Conservation (phyloP, 2,113 vertebrate species). For the Hipposideros armiger region DNA sequence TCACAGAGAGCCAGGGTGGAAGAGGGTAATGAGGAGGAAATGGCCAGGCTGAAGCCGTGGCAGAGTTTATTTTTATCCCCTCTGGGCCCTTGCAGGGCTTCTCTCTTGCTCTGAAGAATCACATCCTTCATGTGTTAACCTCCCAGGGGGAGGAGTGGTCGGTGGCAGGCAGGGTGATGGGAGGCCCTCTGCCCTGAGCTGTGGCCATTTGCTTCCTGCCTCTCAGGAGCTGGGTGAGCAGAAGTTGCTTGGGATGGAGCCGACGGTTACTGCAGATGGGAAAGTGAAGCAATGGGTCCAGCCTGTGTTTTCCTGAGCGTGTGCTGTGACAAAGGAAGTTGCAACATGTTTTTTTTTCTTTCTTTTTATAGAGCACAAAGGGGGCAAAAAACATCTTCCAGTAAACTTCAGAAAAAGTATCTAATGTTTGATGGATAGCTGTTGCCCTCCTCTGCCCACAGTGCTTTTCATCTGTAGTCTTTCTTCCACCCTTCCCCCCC, state of each 20-base stretch:
- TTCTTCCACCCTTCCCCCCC: neutral
- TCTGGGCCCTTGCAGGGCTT: neutral
- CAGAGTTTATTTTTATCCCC: neutral
- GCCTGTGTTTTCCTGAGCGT: conserved; percentile 32
- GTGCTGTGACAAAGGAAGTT: conserved; percentile 68
- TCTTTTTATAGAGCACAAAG: conserved; percentile 64
- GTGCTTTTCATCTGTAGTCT: neutral
- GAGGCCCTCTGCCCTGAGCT: neutral
- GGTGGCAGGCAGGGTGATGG: rapidly evolving
- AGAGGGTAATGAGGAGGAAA: too few species aligned
- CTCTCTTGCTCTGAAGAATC: neutral
- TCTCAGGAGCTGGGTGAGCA: neutral
- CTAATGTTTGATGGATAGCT: neutral
- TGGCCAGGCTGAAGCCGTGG: neutral
- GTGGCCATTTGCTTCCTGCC: neutral
- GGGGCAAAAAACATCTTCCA: conserved; percentile 29
- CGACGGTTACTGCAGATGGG: neutral
- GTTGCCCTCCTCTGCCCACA: too few species aligned
- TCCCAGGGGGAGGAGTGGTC: neutral
- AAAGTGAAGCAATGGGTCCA: conserved; percentile 70
- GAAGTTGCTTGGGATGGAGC: neutral
- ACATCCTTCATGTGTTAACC: neutral
- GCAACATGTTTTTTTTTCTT: conserved; percentile 15
- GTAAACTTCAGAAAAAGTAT: conserved; percentile 47
- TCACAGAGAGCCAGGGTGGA: neutral